A percentile compares a stretch with the other conserved stretches of the same genome.
Conservation (phyloP, 2,888 invertebrate species). For the Cephus pulcher region DNA sequence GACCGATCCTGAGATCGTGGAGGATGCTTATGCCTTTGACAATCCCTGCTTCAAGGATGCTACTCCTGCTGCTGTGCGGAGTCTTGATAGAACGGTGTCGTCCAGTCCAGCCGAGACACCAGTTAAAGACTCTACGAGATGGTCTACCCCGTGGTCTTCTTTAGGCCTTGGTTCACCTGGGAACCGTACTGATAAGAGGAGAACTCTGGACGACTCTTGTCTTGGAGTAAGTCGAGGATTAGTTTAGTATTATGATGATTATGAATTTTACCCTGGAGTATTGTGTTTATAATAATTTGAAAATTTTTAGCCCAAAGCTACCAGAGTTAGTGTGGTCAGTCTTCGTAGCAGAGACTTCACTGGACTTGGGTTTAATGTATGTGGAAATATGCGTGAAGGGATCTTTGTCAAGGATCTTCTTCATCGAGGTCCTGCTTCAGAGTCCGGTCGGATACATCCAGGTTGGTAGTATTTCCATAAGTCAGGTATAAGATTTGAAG, state of each 20-base stretch:
- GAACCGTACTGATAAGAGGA: constrained; percentile 68
- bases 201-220: constrained; percentile 72
- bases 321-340: constrained; percentile 75
- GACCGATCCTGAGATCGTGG: constrained; percentile 82
- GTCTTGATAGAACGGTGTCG: constrained; percentile 51
- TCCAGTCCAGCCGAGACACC: constrained; percentile 35
- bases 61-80: constrained; percentile 62
- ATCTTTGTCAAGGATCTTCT: constrained; percentile 89
- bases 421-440: constrained; percentile 88
- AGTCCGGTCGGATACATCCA: constrained; percentile 83
- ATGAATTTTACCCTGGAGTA: not conserved
- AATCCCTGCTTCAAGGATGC: constrained; percentile 79
- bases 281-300: not conserved
- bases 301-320: constrained; percentile 67
- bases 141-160: constrained; percentile 67
- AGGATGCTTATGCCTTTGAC: constrained; percentile 82
- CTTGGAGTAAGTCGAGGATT: constrained; percentile 65
- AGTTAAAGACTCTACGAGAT: constrained; percentile 49
- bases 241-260: constrained; percentile 8
- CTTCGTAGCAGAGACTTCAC: constrained; percentile 89
- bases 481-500: not conserved
- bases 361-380: constrained; percentile 87
- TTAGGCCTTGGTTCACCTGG: constrained; percentile 57
- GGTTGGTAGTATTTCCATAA: constrained; percentile 68
- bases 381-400: constrained; percentile 91